Evolutionary conservation across 2,113 vertebrate genomes (phyloP), one percentile per base, ranked within the genome.

Genomic region (Lepus europaeus): DNA sequence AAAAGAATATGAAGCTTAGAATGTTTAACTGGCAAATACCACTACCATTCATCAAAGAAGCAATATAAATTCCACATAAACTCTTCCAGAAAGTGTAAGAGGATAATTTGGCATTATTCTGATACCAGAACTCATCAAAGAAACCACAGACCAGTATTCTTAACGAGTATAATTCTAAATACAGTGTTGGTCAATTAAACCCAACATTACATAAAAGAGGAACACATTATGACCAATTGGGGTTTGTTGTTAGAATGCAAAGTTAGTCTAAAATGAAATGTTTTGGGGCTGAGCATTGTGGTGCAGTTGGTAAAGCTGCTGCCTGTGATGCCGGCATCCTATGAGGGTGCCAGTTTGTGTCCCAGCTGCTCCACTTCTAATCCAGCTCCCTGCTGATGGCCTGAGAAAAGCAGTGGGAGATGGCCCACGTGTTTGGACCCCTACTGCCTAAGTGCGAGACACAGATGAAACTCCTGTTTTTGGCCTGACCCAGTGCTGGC

Each of bases 21-120:
- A 13, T 14, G 45, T 17, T 53, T 51, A 25, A 66, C 19, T 91
- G 56, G 31, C 73, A 91, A 73, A 51, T 56, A 87, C 49, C n/a
- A 69, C 22, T 77, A 89, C 83, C 19, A 74, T 61, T 91, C 81
- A 74, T n/a, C 22, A 12, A 87, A 81, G 76, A 87, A 91, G 25
- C 36, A 69, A 82, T 51, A 33, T 5, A 56, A 86, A 45, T 64
- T 87, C n/a, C 25, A 73, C 84, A 72, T 5, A 78, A 78, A 74
- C 5, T 83, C 53, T 78, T 87, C 25, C 27, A 76, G 83, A 78
- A 92, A 95, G 72, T 5, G 33, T 36, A 92, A 66, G 36, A 94
- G 33, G 31, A 64, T 33, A 92, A 2, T 78, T 84, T 33, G 79
- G 33, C 17, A 66, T 89, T 29, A 89, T 73, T 85, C 23, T 84